These are phyloP conservation scores for Oreotrochilus melanogaster DNA, from an alignment of 2,113 vertebrate species.

Conservation along the genomic window DNA sequence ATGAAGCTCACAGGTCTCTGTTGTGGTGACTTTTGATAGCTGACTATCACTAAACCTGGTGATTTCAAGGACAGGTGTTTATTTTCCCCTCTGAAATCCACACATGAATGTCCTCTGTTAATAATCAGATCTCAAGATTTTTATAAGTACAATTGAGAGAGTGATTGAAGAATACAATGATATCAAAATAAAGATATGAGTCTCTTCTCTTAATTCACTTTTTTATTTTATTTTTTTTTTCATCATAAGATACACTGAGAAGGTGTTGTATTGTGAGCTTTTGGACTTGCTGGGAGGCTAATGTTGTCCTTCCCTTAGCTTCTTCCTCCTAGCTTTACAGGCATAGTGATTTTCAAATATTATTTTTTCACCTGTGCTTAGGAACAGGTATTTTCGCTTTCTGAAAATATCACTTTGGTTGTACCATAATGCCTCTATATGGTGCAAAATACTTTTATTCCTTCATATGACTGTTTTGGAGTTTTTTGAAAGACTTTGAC, in stretches of 20 bases:
- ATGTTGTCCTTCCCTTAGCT: not conserved
- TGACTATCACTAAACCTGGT: not conserved
- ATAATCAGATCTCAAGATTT: not conserved
- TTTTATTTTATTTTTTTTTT: not conserved
- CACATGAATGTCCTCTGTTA: not conserved
- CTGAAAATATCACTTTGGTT: not conserved
- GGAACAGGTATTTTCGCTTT: not conserved
- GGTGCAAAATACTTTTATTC: not conserved
- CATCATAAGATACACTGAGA: not conserved
- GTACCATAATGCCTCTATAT: not conserved
- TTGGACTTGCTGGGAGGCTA: not conserved
- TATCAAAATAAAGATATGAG: not conserved
- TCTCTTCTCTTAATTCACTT: not conserved
- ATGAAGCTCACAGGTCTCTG: not conserved
- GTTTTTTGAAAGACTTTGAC: not conserved
- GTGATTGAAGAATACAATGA: not conserved
- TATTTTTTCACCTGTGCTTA: not conserved
- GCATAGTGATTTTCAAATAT: not conserved
- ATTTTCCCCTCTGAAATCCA: not conserved
- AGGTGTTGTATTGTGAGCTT: not conserved
- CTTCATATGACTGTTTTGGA: not conserved
- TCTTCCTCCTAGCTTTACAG: not conserved
- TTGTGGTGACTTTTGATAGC: not conserved
- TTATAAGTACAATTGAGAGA: not conserved
- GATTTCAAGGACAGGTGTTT: not conserved